Evolutionary conservation across 2,888 invertebrate genomes (phyloP).

Genomic region (Pardosa pseudoannulata): DNA sequence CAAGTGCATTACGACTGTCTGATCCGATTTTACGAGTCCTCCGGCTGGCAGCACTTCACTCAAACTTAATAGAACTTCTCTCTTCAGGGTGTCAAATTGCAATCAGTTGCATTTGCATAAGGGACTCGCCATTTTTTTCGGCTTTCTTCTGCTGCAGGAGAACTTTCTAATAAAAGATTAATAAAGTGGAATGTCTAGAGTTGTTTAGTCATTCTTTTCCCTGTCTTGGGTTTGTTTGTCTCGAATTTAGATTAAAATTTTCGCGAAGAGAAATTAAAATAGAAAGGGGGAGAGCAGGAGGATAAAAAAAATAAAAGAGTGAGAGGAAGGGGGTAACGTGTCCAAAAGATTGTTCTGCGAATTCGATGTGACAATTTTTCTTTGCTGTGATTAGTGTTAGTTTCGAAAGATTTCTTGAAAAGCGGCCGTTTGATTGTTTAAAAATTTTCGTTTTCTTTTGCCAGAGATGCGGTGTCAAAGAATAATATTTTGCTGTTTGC

Average conservation of each 20-base stretch:
- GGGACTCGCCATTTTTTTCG: slow-evolving; percentile 15
- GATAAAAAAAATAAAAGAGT: not conserved
- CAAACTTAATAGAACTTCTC: slow-evolving; percentile 66
- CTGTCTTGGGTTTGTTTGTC: slow-evolving; percentile 6
- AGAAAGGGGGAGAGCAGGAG: too few species aligned
- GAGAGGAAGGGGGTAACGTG: not conserved
- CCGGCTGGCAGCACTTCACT: slow-evolving; percentile 36
- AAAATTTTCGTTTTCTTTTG: not conserved
- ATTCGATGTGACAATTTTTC: slow-evolving; percentile 11
- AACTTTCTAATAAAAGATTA: slow-evolving; percentile 71
- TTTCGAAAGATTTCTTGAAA: not conserved
- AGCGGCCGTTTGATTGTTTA: not conserved
- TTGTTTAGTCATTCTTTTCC: slow-evolving; percentile 28
- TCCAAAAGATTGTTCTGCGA: not conserved
- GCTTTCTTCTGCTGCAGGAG: slow-evolving; percentile 17
- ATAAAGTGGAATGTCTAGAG: slow-evolving; percentile 40
- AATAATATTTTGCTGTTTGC: not conserved
- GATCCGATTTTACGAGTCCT: slow-evolving; percentile 51
- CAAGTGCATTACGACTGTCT: slow-evolving; percentile 66
- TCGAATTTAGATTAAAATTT: slow-evolving; percentile 20
- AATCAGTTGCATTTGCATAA: slow-evolving; percentile 69
- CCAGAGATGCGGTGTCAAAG: not conserved
- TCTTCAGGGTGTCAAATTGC: slow-evolving; percentile 63
- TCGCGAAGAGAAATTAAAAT: slow-evolving; percentile 11
- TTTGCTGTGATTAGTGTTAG: slow-evolving; percentile 6